Evolutionary conservation across 2,113 vertebrate species (phyloP), one percentile per base, ranked within the genome.

Genomic region (Corvus cornix): DNA sequence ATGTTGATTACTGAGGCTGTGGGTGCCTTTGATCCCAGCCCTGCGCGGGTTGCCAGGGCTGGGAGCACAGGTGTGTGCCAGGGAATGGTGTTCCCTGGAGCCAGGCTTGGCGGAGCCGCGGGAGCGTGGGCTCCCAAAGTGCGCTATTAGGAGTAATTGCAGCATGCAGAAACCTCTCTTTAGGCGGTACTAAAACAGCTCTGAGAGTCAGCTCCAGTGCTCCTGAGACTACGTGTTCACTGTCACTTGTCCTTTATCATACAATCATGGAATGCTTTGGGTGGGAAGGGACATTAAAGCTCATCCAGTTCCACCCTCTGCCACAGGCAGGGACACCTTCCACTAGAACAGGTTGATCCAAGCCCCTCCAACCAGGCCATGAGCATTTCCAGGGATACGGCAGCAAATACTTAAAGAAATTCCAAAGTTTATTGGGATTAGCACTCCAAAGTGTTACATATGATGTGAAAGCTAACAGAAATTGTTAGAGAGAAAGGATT

Each of bases 31-130:
- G 86, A 51, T 77, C 22, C 7, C 86, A 41, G 58, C 27, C 3
- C 9, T 30, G 6, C 1, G 26, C 2, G 5, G 21, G 68, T 33
- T 90, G 85, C 62, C 75, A 41, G 86, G 56, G 66, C 43, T 48
- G 69, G 22, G 13, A 62, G 74, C 48, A 1, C 43, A 3, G 62
- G 48, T 5, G 13, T 24, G 3, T 52, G 92, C 86, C 89, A 64
- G 44, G 10, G 79, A 97, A 97, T 96, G 87, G 77, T 78, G 70
- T 88, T 96, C 90, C 95, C 92, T 73, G 88, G 63, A 97, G 95
- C 90, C 95, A 96, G 77, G 5, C 68, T 88, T 69, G 35, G 69
- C 87, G 3, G 13, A 3, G 30, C 87, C 2, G 3, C 13, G 21
- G 23, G 27, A 93, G 95, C 75, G 77, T 90, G 82, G 74, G 83